A percentile compares a stretch with the other conserved stretches of the same genome.
These are phyloP conservation scores for Liparis tanakae DNA, from an alignment of 2,797 vertebrate genomes.

Conservation along the genomic window DNA sequence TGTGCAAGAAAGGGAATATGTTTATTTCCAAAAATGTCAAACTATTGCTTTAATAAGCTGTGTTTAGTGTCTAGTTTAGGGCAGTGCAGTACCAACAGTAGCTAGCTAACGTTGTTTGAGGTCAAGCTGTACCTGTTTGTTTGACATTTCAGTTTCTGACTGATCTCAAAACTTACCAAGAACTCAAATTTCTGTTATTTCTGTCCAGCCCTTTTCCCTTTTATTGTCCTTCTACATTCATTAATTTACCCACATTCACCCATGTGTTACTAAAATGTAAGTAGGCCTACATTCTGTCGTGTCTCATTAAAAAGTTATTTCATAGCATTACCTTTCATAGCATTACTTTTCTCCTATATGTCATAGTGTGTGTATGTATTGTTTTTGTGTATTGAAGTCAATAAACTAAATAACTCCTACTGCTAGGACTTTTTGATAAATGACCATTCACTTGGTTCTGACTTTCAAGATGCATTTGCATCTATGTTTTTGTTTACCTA, in stretches of 20 bases:
- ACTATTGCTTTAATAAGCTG: background rate
- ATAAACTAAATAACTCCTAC: background rate
- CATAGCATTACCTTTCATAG: background rate
- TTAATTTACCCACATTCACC: background rate
- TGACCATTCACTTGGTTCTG: background rate
- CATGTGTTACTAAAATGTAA: background rate
- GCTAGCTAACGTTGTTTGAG: background rate
- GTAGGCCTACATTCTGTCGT: background rate
- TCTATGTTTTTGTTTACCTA: conserved; percentile 3
- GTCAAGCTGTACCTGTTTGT: background rate
- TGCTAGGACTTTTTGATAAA: conserved; percentile 3
- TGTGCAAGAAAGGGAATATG: background rate
- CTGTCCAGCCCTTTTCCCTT: background rate
- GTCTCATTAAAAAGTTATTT: background rate
- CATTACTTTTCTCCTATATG: background rate
- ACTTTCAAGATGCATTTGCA: background rate
- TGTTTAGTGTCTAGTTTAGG: background rate
- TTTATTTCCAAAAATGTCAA: background rate
- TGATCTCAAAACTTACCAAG: background rate
- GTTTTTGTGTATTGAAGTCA: background rate
- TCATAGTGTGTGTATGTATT: background rate
- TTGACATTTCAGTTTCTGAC: background rate
- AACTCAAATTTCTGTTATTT: conserved; percentile 4
- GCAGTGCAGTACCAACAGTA: background rate
- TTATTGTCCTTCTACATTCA: background rate